Percentiles rank a stretch among this genome's conserved stretches.
Conservation (phyloP, 2,797 vertebrate species). For the Rhinoraja longicauda region DNA sequence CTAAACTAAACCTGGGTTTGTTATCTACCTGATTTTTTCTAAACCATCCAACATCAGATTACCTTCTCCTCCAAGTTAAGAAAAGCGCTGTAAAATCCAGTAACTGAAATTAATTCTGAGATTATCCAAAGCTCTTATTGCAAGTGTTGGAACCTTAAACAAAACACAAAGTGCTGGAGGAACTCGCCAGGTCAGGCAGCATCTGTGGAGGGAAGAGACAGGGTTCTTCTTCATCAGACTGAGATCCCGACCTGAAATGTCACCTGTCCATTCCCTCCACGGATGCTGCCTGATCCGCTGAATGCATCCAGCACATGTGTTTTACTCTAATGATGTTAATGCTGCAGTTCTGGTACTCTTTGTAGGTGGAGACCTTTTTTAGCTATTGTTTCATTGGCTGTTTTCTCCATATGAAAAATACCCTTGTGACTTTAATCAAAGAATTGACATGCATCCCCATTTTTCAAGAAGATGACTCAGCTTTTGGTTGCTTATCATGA, state of each 20-base stretch:
- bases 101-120: neutral
- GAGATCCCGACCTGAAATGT: no score
- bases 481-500: neutral
- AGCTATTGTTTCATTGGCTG: neutral
- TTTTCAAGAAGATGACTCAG: neutral
- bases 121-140: neutral
- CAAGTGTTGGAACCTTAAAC: no score
- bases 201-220: no score
- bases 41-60: neutral
- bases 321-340: neutral
- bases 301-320: no score
- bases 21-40: neutral
- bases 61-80: neutral
- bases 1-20: neutral
- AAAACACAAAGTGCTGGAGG: no score
- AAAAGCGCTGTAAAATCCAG: neutral
- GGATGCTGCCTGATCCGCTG: no score
- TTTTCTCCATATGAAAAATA: neutral
- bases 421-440: neutral
- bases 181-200: no score
- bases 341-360: neutral
- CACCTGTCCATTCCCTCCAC: no score
- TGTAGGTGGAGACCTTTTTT: neutral
- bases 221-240: no score
- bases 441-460: neutral